A percentile compares a stretch with the other conserved stretches of the same genome.
These are phyloP conservation scores for Cairina moschata DNA, from an alignment of 2,113 vertebrate genomes.

Conservation along the genomic window DNA sequence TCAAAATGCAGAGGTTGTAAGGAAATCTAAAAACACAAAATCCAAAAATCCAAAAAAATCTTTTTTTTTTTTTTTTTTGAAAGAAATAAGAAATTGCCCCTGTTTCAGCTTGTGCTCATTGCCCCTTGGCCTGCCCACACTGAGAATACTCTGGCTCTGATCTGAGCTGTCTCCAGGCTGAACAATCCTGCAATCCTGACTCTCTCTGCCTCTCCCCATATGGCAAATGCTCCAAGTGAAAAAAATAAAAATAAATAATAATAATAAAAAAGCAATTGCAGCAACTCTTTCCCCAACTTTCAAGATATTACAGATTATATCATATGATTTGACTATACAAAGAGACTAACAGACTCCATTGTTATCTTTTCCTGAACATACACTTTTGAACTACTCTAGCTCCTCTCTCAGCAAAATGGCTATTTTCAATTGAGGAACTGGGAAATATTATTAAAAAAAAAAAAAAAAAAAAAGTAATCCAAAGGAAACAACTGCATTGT, in stretches of 20 bases:
- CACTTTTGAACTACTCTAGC: background rate
- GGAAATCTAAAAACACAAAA: background rate
- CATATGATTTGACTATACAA: background rate
- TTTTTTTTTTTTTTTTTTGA: background rate
- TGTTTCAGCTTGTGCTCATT: background rate
- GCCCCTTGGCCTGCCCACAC: background rate
- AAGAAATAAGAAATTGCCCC: background rate
- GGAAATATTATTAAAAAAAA: background rate
- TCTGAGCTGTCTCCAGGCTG: background rate
- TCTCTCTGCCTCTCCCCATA: background rate
- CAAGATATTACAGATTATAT: background rate
- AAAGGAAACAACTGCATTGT: background rate
- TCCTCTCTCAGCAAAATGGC: background rate
- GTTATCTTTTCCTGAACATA: background rate
- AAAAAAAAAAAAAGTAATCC: background rate
- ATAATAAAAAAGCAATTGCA: background rate
- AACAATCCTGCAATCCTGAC: background rate
- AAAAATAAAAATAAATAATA: background rate
- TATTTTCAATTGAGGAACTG: background rate
- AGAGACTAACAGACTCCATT: background rate
- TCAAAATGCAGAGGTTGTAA: background rate
- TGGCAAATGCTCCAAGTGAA: background rate
- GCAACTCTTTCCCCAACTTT: background rate
- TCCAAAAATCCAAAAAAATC: background rate
- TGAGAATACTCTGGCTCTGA: background rate